Evolutionary conservation across 2,888 invertebrate species (phyloP), one percentile per base, ranked within the genome.

Genomic region (Phytoseiulus persimilis): DNA sequence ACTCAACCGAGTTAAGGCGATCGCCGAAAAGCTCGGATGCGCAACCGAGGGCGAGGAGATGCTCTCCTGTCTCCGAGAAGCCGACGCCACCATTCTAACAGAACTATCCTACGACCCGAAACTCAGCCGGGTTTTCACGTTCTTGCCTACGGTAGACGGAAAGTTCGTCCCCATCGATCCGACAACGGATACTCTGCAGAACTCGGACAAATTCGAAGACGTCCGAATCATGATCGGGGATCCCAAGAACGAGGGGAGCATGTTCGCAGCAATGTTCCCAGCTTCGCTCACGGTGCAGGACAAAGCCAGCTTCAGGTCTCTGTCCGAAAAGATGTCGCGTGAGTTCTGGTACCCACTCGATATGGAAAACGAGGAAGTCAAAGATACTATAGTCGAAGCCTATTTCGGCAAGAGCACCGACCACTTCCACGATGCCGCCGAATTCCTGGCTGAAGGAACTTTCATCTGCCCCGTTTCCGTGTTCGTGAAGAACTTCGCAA

Each of bases 381-480:
- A 33, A 31, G 33, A 23, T 18, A 14, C 32, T 1, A 28, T 83
- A 0, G 18, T 28, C 11, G 6, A 31, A 28, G 31, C 32, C 9
- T 87, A 87, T 31, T 87, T 39, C n/a, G 39, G 45, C 9, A 87
- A 32, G 33, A 32, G 5, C 23, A 6, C 23, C 32, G 31, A 45
- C 33, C 87, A 33, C 6, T 87, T 87, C 33, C 3, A 39, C n/a
- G 87, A 87, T 23, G 39, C 18, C n/a, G 28, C 87, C 33, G 87
- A n/a, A 0, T 87, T 87, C 45, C 32, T 87, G 28, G 39, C 87
- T 11, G 87, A 87, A 1, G 87, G 87, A 28, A 87, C 87, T n/a
- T 87, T 87, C 33, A 23, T 33, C 18, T 87, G 87, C 23, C 87
- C 87, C 32, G 31, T n/a, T 28, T 28, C 33, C 39, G n/a, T 9